Evolutionary conservation across 2,888 invertebrate species (phyloP), one percentile per base, ranked within the genome.

Genomic region (Polydrusus pterygomalis): DNA sequence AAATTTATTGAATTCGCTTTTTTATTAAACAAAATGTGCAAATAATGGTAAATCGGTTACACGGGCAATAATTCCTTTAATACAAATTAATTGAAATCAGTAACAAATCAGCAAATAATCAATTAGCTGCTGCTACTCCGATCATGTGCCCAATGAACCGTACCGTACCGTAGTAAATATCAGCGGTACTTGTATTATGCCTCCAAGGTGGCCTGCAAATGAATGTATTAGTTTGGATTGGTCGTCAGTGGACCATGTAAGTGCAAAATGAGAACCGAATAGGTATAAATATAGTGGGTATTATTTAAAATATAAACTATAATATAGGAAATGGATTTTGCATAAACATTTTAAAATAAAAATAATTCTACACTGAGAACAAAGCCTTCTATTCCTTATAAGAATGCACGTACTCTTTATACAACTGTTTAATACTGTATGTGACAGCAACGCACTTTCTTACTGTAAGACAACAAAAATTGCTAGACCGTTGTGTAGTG

Each of bases 121-220:
- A 68, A 67, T 68, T 68, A 43, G 20, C 18, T 17, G 8, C 38
- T 68, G 18, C 13, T 49, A 56, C 40, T 51, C 51, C 38, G 13
- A 43, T 54, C 56, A 68, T 43, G 17, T 68, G 25, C 56, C 20
- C 49, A 68, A 15, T 68, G 68, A 56, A 68, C 68, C 68, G 34
- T 20, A n/a, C n/a, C n/a, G n/a, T n/a, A n/a, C n/a, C n/a, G n/a
- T n/a, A n/a, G 15, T 54, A 34, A 68, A n/a, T 56, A 68, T 56
- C 68, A 3, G 17, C 54, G 10, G 25, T 25, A 54, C n/a, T 30
- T 30, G 38, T 67, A 56, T 54, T 30, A 38, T 68, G 68, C 68
- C 68, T 56, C 43, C 54, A 43, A 68, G 68, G 68, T 68, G 68
- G 68, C 56, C 56, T 54, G 54, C 40, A 68, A 68, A 68, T 56